Base-by-base conservation (phyloP, 2,797 vertebrate genomes). In the Spinibarbus caldwelli region DNA sequence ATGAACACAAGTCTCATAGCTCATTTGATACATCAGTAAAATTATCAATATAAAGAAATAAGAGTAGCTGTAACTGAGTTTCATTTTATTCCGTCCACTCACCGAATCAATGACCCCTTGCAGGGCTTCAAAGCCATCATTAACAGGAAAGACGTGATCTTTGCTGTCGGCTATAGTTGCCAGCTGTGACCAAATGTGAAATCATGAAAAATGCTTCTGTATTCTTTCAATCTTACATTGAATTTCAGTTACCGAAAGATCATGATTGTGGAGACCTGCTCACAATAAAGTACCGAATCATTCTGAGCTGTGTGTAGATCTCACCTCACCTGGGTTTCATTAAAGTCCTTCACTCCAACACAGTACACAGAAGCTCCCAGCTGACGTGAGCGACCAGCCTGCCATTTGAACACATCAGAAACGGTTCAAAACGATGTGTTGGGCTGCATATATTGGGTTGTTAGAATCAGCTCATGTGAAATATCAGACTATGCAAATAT, bases 321-420 rank as follows among this genome's bases (percentile, higher is more conserved):
- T 31, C 12, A 29, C 29, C 89, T 87, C 92, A 99, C 98, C 97
- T 99, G 98, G 2, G 98, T 99, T 94, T 99, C 97, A 72, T 99
- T 98, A 92, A 99, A 99, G 93, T 99, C 98, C 82, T 99, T 99
- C 34, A 99, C 98, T 2, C 98, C 98, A 0, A 99, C 97, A 59
- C 98, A 99, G 87, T 99, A 99, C 0, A 99, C 97, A 0, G 97
- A 97, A 6, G 98, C 98, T 19, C 98, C 98, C 38, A 99, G 89
- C 86, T 97, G 97, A 0, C 98, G 95, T 0, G 98, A 97, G 81
- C 97, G 95, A 88, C 96, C 95, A 0, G 98, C 98, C 98, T 99
- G 92, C 45, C 49, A 66, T 19, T 38, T 81, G 70, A 82, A 17
- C 43, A 85, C 1, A 47, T 19, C 38, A 47, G 23, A 67, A 43